These are phyloP conservation scores for Drosophila subpulchrella DNA, from an alignment of 1,140 invertebrate species.

Conservation along the genomic window DNA sequence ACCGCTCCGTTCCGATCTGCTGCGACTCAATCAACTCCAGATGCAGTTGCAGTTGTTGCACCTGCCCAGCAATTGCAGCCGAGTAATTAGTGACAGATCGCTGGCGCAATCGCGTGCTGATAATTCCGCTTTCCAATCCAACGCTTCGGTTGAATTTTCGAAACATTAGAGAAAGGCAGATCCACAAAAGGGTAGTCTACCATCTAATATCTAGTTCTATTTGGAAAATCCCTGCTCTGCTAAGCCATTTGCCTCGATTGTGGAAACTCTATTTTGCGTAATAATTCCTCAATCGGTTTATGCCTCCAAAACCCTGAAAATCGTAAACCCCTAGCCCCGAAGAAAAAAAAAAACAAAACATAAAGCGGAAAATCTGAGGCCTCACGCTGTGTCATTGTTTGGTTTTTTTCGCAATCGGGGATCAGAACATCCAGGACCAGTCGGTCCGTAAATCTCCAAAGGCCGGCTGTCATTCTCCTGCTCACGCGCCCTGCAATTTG, in stretches of 20 bases:
- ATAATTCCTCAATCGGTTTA: conserved; percentile 76
- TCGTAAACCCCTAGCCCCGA: conserved; percentile 3
- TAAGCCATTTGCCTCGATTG: conserved; percentile 33
- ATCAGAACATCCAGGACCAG: conserved; percentile 26
- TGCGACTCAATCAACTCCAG: conserved; percentile 67
- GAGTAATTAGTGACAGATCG: conserved; percentile 81
- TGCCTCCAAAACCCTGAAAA: conserved; percentile 20
- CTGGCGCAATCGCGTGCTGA: conserved; percentile 76
- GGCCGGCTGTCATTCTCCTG: conserved; percentile 53
- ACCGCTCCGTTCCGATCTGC: conserved; percentile 68
- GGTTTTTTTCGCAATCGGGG: conserved; percentile 38
- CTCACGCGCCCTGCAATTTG: conserved; percentile 75
- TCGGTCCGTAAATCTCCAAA: conserved; percentile 18
- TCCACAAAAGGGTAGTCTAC: not conserved
- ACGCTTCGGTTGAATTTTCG: conserved; percentile 61
- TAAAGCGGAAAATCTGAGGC: conserved; percentile 25
- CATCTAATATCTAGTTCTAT: not conserved
- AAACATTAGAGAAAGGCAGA: conserved; percentile 24
- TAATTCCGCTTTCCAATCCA: conserved; percentile 69
- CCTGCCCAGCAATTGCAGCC: conserved; percentile 39
- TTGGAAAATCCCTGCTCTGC: conserved; percentile 6
- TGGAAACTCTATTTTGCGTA: conserved; percentile 73
- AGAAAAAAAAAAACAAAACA: conserved; percentile 1
- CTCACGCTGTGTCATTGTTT: conserved; percentile 68
- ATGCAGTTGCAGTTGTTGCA: conserved; percentile 44